A percentile compares a stretch with the other conserved stretches of the same genome.
These are phyloP conservation scores for Dromaius novaehollandiae DNA, from an alignment of 2,113 vertebrate species.

Conservation along the genomic window DNA sequence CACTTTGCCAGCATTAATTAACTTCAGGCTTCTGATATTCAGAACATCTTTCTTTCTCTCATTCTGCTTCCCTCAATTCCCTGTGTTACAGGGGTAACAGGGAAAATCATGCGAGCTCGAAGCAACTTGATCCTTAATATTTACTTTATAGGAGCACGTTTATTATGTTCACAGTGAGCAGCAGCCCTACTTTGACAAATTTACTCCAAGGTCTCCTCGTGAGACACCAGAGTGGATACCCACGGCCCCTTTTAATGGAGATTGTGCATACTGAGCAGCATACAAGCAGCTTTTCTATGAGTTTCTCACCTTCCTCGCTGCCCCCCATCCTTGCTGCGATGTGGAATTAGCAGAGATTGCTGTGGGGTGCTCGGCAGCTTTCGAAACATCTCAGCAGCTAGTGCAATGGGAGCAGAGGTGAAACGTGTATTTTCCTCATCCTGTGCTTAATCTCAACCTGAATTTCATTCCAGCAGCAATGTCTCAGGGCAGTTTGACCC, in stretches of 20 bases:
- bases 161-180: background rate
- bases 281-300: background rate
- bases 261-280: background rate
- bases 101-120: background rate
- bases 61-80: background rate
- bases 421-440: background rate
- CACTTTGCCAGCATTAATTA: conserved; percentile 59
- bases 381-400: background rate
- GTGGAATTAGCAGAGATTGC: background rate
- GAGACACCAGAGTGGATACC: background rate
- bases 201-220: background rate
- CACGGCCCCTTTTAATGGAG: background rate
- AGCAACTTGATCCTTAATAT: background rate
- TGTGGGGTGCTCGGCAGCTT: background rate
- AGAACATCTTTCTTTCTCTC: background rate
- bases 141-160: background rate
- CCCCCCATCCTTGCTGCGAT: background rate
- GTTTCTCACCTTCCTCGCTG: background rate
- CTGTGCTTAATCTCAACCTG: background rate
- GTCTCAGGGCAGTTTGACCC: background rate
- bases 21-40: conserved; percentile 37
- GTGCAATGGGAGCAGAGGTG: background rate
- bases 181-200: background rate
- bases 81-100: background rate
- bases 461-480: background rate